Conservation (phyloP, 2,113 vertebrate genomes). For the Gila orcuttii region DNA sequence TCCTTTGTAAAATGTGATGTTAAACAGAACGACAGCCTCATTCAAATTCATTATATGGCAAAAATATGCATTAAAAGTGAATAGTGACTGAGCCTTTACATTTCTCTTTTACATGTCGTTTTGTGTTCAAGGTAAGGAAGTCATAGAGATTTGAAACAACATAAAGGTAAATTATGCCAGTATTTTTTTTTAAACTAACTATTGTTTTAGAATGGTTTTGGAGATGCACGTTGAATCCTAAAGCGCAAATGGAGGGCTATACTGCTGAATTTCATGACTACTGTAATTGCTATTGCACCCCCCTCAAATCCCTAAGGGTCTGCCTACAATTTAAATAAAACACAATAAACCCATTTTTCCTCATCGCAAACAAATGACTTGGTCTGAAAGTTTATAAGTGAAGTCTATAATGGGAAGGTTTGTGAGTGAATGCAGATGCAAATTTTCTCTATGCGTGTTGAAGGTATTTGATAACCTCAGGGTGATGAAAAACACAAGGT, state of each 20-base stretch:
- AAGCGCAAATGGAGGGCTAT: not conserved
- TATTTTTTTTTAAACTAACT: not conserved
- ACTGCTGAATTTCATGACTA: not conserved
- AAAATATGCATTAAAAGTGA: not conserved
- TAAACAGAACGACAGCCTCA: not conserved
- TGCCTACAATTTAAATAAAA: not conserved
- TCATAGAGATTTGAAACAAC: not conserved
- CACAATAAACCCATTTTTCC: not conserved
- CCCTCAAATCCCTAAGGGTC: not conserved
- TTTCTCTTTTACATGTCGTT: not conserved
- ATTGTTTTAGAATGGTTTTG: not conserved
- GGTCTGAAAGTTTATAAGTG: not conserved
- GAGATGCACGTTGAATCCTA: not conserved
- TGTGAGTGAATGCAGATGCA: not conserved
- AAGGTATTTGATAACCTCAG: constrained; percentile 13
- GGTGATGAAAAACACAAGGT: constrained; percentile 53
- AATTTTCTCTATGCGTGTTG: not conserved
- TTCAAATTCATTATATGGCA: not conserved
- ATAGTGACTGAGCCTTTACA: not conserved
- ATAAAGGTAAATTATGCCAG: not conserved
- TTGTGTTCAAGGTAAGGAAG: not conserved
- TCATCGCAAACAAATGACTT: not conserved
- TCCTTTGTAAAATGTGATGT: not conserved
- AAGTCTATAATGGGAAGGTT: not conserved
- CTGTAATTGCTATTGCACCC: not conserved